Evolutionary conservation across 2,888 invertebrate genomes (phyloP).

Genomic region (Mactromeris polynyma): DNA sequence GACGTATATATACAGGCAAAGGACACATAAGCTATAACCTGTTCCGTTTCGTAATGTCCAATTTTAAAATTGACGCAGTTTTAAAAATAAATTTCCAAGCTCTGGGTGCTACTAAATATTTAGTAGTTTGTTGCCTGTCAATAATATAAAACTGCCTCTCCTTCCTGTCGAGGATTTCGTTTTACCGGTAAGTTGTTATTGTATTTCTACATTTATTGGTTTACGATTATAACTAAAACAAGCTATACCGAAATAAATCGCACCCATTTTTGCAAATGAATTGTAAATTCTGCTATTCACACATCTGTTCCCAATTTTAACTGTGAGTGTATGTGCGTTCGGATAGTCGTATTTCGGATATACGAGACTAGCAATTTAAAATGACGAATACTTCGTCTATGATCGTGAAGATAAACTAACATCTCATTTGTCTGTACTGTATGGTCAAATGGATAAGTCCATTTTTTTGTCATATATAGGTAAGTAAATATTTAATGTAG

Average conservation of each 20-base stretch:
- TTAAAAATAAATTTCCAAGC: not conserved
- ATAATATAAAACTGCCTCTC: not conserved
- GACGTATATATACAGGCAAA: not conserved
- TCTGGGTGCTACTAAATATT: not conserved
- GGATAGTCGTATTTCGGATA: not conserved
- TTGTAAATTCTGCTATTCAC: not conserved
- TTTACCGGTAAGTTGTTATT: not conserved
- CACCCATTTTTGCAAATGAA: no score
- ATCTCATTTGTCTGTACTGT: not conserved
- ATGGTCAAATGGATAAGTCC: no score
- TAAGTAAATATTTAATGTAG: no score
- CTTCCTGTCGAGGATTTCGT: not conserved
- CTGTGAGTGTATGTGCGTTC: not conserved
- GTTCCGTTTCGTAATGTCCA: not conserved
- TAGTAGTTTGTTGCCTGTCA: conserved; percentile 1
- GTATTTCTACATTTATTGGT: no score
- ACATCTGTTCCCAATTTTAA: not conserved
- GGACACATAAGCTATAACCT: not conserved
- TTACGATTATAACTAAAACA: no score
- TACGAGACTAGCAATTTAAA: not conserved
- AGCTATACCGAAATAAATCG: no score
- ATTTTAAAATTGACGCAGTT: not conserved
- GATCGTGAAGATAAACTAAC: no score
- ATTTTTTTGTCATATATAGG: no score
- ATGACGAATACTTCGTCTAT: not conserved